Base-by-base conservation (phyloP, 2,888 invertebrate species). In the Calliphora vomitoria region DNA sequence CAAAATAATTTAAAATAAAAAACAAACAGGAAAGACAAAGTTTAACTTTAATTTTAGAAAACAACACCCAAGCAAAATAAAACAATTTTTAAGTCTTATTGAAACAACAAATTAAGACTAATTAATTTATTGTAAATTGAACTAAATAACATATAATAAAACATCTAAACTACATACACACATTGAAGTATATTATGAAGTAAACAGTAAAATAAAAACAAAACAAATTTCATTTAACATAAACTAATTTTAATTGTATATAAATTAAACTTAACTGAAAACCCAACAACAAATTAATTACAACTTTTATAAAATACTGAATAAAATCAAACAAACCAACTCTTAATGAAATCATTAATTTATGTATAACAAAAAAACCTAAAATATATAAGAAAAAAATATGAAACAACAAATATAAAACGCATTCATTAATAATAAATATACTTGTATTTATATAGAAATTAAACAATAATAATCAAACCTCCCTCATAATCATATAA, bases 1-100 rank as follows among this genome's bases (percentile, higher is more conserved):
- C 15, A 47, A 31, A 60, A 35, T 10, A 47, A 44, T 50, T n/a
- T 1, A 10, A 47, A 13, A n/a, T n/a, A n/a, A 13, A 71, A 55
- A 62, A 69, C 68, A 76, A 68, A 80, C 68, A 68, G 62, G 75
- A 85, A 85, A 85, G 85, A 85, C 85, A 85, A 84, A 84, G 84
- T 84, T 79, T 66, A 79, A 84, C 78, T 84, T 84, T 84, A 84
- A 79, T 84, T 58, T 72, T 47, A 75, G 58, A 72, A 78, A 72
- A 66, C 13, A 62, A 75, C 20, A 69, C 35, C 11, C 55, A 35
- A 18, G 35, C 15, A 62, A 66, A 66, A 44, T 20, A 18, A 72
- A 74, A 64, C 53, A 44, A 35, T 62, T 62, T 18, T 47, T 18
- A 74, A 62, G 20, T 80, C 68, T 68, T 75, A 75, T 53, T 75